phyloP scores from a whole-genome alignment of 2,888 invertebrate species.

The Caradrina kadenii region DNA sequence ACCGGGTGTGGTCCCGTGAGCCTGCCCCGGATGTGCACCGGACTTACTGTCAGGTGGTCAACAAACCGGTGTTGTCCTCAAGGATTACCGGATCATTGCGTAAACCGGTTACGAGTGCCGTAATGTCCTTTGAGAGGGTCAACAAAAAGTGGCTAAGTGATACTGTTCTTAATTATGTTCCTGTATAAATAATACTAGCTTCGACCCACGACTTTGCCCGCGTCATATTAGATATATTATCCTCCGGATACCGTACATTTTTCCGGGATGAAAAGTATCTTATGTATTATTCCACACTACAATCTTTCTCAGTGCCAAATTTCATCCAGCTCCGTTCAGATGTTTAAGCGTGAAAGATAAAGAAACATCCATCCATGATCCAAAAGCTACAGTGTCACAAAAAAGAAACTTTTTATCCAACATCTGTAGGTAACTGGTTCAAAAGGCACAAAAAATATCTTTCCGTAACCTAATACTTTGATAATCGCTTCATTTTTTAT shows the following conservation, averaged over 20 bases:
- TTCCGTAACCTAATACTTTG: conserved; percentile 61
- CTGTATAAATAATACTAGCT: background rate
- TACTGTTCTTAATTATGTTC: too few species aligned
- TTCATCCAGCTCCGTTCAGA: too few species aligned
- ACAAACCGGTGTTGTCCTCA: conserved; percentile 51
- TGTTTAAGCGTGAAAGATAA: too few species aligned
- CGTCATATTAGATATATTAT: too few species aligned
- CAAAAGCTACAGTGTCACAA: conserved; percentile 8
- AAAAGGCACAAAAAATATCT: conserved; percentile 36
- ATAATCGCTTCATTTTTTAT: conserved; percentile 59
- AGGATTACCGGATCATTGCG: conserved; percentile 50
- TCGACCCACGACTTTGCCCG: too few species aligned
- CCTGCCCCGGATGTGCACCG: conserved; percentile 51
- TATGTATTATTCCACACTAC: too few species aligned
- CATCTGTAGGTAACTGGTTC: conserved; percentile 43
- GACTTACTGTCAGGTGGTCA: conserved; percentile 63
- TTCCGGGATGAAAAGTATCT: too few species aligned
- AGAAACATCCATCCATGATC: too few species aligned
- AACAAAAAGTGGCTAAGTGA: conserved; percentile 25
- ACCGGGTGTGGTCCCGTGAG: conserved; percentile 35
- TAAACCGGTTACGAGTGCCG: conserved; percentile 19
- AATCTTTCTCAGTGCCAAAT: too few species aligned
- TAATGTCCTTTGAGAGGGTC: conserved; percentile 28
- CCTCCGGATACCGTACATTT: too few species aligned
- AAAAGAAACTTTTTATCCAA: conserved; percentile 25